Percentiles rank a stretch among this genome's conserved stretches.
Evolutionary conservation across 2,113 vertebrate species (phyloP).

Genomic region (Promerops cafer): DNA sequence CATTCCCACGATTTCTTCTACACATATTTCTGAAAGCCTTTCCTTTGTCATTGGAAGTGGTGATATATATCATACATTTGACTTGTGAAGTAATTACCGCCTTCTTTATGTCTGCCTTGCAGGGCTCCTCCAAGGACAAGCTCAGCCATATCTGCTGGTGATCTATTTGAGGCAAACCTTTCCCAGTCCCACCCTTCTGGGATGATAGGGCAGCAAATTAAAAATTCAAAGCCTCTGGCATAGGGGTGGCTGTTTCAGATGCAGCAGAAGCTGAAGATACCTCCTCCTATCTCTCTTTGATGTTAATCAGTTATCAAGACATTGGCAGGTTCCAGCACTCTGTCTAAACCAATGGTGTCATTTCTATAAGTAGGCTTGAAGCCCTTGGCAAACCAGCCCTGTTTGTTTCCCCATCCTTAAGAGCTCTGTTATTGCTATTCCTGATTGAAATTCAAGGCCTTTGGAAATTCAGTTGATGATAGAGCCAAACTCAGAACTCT

Average conservation of each 20-base stretch:
- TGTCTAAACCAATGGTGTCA: not conserved
- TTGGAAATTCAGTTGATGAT: not conserved
- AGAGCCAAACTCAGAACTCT: not conserved
- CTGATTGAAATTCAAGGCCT: not conserved
- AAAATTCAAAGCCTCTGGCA: slow-evolving; percentile 25
- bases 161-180: not conserved
- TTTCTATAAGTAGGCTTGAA: not conserved
- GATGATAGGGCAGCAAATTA: not conserved
- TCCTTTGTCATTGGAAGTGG: not conserved
- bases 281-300: not conserved
- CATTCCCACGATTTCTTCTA: not conserved
- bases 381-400: not conserved
- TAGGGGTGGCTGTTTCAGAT: not conserved
- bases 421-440: not conserved
- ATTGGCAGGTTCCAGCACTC: not conserved
- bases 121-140: not conserved
- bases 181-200: not conserved
- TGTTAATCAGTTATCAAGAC: not conserved
- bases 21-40: not conserved
- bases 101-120: not conserved
- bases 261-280: not conserved
- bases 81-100: not conserved
- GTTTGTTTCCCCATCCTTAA: not conserved
- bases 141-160: not conserved
- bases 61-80: not conserved